phyloP scores from a whole-genome alignment of 2,113 vertebrate genomes.

The Salvelinus alpinus region DNA sequence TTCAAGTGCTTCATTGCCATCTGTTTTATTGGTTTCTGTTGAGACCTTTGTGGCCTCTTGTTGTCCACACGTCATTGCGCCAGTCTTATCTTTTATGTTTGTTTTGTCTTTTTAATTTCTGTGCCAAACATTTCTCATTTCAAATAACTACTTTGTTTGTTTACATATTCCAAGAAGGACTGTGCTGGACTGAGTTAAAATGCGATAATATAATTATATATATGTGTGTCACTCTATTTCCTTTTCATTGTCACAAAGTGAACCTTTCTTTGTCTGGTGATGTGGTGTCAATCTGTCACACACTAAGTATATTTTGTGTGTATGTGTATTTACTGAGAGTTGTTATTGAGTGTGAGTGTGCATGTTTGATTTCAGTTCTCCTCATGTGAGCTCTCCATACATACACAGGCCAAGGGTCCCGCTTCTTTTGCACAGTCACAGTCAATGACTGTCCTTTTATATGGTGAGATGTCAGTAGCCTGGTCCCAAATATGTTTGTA shows the following conservation, averaged over 20 bases:
- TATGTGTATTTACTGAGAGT: slow-evolving; percentile 58
- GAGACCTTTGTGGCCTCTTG: slow-evolving; percentile 54
- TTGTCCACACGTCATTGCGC: slow-evolving; percentile 35
- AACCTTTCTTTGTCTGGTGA: slow-evolving; percentile 71
- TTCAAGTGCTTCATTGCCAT: slow-evolving; percentile 55
- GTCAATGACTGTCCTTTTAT: slow-evolving; percentile 29
- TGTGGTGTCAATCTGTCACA: slow-evolving; percentile 60
- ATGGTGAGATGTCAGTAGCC: slow-evolving; percentile 10
- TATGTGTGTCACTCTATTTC: slow-evolving; percentile 53
- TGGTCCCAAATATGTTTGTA: slow-evolving; percentile 4
- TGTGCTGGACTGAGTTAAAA: slow-evolving; percentile 55
- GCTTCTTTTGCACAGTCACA: slow-evolving; percentile 67
- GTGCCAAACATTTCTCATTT: slow-evolving; percentile 53
- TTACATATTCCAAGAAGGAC: slow-evolving; percentile 33
- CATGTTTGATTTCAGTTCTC: slow-evolving; percentile 50
- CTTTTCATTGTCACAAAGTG: slow-evolving; percentile 67
- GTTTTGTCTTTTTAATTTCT: slow-evolving; percentile 23
- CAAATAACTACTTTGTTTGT: neutral
- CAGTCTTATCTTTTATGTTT: slow-evolving; percentile 38
- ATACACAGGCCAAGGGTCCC: slow-evolving; percentile 41
- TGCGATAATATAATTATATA: slow-evolving; percentile 39
- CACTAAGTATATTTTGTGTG: slow-evolving; percentile 61
- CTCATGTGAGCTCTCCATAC: slow-evolving; percentile 23
- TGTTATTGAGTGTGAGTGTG: slow-evolving; percentile 36
- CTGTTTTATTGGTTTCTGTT: slow-evolving; percentile 18